Evolutionary conservation across 35 echinoderm and acorn worm genomes (phyloP), one percentile per base, ranked within the genome.

Genomic region (Anneissia japonica): DNA sequence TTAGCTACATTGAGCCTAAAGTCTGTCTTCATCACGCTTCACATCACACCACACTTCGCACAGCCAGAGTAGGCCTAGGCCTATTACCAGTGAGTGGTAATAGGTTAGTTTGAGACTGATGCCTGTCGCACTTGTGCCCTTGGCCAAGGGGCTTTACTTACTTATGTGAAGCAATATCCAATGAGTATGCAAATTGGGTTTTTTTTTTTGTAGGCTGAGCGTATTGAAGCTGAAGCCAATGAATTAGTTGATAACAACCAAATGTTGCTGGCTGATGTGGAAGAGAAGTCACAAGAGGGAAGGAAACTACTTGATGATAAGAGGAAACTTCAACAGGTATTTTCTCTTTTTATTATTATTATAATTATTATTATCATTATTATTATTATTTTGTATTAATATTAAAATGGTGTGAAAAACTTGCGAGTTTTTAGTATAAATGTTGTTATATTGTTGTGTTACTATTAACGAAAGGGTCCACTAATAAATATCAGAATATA

Each of bases 251-350:
- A 86, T 37, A 76, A 93, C 39, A 97, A 97, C 77, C 51, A 40
- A 0, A 83, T 86, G 23, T 72, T 97, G 2, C 40, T 97, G 37
- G 89, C 39, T 34, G 88, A 97, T 40, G 89, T 97, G 0, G 91
- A 78, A 7, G 80, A 86, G 0, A 85, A 93, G 28, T 90, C 95
- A n/a, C 19, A 79, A n/a, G 89, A 84, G 23, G 95, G 89, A 12
- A 78, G 74, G 0, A 79, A 89, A 0, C 86, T 97, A 0, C 84
- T 97, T 10, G 77, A 89, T 30, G 90, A 93, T 10, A 89, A 85
- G 39, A 81, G 34, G 45, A 79, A 38, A 21, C 81, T 83, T 7
- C 91, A 97, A 46, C 87, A 97, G 80, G 94, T 97, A 35, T 40
- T 79, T 31, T 1, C 34, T 14, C 2, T 31, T 46, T 30, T n/a